phyloP scores from a whole-genome alignment of 2,888 invertebrate genomes.

The Automeris io region DNA sequence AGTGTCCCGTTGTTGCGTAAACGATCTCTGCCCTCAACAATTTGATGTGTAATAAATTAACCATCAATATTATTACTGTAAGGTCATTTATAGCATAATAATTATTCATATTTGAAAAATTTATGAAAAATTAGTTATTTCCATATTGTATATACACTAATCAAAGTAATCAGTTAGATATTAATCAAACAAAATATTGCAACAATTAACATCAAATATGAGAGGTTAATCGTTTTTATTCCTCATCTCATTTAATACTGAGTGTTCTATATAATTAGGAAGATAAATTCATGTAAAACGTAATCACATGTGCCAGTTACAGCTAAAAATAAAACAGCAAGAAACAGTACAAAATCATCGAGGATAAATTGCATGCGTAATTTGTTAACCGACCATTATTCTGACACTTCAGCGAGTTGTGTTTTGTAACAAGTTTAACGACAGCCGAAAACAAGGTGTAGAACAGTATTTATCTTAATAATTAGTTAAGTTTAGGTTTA shows the following conservation, averaged over 20 bases:
- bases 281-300: no score
- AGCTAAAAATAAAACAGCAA: conserved; percentile 16
- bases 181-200: no score
- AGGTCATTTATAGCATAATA: no score
- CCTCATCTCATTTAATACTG: no score
- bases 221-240: no score
- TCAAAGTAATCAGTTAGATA: no score
- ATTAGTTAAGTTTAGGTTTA: conserved; percentile 66
- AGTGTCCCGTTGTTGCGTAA: conserved; percentile 57
- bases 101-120: no score
- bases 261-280: no score
- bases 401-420: conserved; percentile 40
- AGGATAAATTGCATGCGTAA: conserved; percentile 18
- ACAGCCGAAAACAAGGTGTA: conserved; percentile 59
- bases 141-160: no score
- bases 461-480: conserved; percentile 74
- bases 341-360: conserved; percentile 21
- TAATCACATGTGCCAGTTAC: not conserved
- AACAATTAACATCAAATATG: no score
- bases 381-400: conserved; percentile 33
- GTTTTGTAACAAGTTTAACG: conserved; percentile 48
- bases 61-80: conserved; percentile 42
- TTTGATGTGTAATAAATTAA: conserved; percentile 63
- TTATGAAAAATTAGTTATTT: no score
- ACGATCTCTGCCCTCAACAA: conserved; percentile 51